phyloP scores from a whole-genome alignment of 92 coral and sea anemone species.

The Plumapathes pennacea region DNA sequence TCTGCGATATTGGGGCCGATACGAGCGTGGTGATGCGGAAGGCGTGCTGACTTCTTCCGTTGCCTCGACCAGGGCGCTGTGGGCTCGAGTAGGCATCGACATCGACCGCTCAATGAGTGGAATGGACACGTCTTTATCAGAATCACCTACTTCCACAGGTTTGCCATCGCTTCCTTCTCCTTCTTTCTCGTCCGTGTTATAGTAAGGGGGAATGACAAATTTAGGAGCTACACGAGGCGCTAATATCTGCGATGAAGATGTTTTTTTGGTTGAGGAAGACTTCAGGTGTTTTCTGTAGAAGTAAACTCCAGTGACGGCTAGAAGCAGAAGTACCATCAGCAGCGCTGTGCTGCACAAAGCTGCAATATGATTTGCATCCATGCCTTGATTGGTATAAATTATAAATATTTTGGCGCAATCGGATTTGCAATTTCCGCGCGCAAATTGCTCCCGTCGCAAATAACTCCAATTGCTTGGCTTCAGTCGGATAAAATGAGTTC shows the following conservation, averaged over 20 bases:
- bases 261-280: conserved; percentile 4
- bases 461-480: no score
- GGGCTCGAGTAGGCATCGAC: conserved; percentile 19
- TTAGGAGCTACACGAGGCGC: conserved; percentile 65
- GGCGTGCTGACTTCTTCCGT: no score
- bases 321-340: conserved; percentile 31
- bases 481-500: no score
- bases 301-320: conserved; percentile 38
- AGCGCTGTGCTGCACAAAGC: no score
- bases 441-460: no score
- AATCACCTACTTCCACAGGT: conserved; percentile 11
- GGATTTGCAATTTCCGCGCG: no score
- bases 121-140: conserved; percentile 1
- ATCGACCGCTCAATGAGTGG: conserved; percentile 16
- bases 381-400: no score
- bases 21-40: conserved; percentile 11
- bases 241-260: conserved; percentile 31
- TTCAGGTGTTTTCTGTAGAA: conserved; percentile 26
- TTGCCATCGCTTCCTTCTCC: conserved; percentile 47
- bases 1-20: conserved; percentile 54
- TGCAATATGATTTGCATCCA: no score
- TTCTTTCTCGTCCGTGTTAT: conserved; percentile 46
- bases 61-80: no score
- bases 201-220: conserved; percentile 76
- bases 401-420: no score